Conservation (phyloP, 1,140 invertebrate genomes). For the Triops longicaudatus region DNA sequence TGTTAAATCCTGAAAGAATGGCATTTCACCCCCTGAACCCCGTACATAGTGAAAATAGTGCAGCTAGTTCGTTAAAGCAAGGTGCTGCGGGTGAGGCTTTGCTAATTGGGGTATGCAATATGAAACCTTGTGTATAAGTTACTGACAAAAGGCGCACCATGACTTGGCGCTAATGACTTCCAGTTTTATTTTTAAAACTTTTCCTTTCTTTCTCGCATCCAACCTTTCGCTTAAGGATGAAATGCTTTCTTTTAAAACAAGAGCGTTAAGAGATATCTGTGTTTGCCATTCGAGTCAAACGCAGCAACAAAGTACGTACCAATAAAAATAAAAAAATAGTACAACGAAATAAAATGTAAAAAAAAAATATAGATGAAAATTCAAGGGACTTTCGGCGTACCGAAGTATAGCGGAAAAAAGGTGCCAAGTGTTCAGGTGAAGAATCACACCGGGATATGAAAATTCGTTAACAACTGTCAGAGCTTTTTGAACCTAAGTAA, state of each 20-base stretch:
- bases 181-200: neutral
- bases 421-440: conserved; percentile 7
- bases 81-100: neutral
- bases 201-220: neutral
- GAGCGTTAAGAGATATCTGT: neutral
- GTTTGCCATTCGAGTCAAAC: neutral
- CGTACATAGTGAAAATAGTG: too few species aligned
- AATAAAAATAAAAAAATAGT: too few species aligned
- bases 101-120: neutral
- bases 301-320: too few species aligned
- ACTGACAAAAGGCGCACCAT: neutral
- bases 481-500: neutral
- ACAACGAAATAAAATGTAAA: too few species aligned
- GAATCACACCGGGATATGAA: conserved; percentile 14
- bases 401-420: neutral
- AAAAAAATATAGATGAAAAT: too few species aligned
- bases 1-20: neutral
- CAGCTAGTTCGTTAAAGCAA: neutral
- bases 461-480: neutral
- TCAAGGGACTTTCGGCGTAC: too few species aligned
- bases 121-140: neutral
- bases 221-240: neutral
- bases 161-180: neutral
- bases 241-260: neutral
- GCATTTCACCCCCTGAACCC: too few species aligned